Evolutionary conservation across 2,113 vertebrate species (phyloP).

Genomic region (Oriolus oriolus): DNA sequence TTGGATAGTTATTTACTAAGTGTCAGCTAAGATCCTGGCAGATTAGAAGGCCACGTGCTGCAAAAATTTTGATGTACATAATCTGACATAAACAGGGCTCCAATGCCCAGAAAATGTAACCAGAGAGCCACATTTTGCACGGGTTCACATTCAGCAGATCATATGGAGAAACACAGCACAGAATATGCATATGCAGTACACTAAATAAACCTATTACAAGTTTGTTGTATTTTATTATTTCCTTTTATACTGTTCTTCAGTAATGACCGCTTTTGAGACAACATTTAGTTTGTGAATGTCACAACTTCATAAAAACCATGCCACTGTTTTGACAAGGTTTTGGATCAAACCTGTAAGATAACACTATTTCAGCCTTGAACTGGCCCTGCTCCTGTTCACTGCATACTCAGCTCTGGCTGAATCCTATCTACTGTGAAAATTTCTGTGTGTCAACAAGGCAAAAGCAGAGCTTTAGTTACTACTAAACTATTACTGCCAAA

Average conservation of each 20-base stretch:
- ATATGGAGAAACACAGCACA: background rate
- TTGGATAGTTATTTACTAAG: slow-evolving; percentile 24
- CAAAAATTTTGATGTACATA: background rate
- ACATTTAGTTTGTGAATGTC: background rate
- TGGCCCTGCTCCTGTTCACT: background rate
- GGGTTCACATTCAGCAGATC: background rate
- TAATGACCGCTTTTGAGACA: background rate
- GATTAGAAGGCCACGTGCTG: background rate
- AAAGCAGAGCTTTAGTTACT: background rate
- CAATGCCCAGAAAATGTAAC: background rate
- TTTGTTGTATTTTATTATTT: background rate
- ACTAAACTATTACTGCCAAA: too few species aligned
- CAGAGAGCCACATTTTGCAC: background rate
- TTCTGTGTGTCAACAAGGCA: background rate
- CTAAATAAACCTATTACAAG: background rate
- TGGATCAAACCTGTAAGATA: background rate
- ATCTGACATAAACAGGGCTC: background rate
- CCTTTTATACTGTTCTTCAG: background rate
- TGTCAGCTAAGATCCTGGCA: background rate
- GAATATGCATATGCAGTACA: background rate
- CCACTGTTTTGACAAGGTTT: background rate
- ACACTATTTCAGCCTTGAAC: background rate
- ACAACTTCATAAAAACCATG: background rate
- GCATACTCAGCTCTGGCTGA: background rate
- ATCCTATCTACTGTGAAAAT: background rate